phyloP scores from a whole-genome alignment of 23 tunicate species.

The Phallusia fumigata region DNA sequence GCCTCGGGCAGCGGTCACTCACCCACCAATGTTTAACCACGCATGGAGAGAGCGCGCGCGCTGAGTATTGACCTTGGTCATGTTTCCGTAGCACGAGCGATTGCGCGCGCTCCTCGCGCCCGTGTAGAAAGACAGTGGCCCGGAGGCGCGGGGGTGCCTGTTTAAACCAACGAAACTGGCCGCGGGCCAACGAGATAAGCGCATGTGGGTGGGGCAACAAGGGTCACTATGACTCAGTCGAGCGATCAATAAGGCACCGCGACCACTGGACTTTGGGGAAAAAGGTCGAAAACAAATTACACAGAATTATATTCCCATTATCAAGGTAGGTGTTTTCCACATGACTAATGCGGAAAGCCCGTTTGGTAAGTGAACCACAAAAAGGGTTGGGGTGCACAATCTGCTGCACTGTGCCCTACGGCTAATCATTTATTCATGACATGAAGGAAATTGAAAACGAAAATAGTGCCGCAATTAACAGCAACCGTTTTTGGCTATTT shows the following conservation, averaged over 20 bases:
- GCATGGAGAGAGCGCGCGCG: not conserved
- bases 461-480: too few relatives aligned
- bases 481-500: too few relatives aligned
- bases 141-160: slow-evolving; percentile 7
- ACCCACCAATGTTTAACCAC: not conserved
- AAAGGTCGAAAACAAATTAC: slow-evolving; percentile 6
- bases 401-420: too few relatives aligned
- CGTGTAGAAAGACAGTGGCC: not conserved
- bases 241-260: slow-evolving; percentile 14
- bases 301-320: not conserved
- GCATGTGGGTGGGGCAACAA: not conserved
- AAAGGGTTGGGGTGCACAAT: not conserved
- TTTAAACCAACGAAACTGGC: not conserved
- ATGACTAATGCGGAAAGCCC: not conserved
- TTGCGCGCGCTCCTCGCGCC: not conserved
- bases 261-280: not conserved
- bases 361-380: not conserved
- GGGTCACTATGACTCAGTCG: slow-evolving; percentile 7
- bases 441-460: too few relatives aligned
- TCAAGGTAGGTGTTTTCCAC: not conserved
- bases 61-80: slow-evolving; percentile 6
- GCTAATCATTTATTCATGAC: too few relatives aligned
- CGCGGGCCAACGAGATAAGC: not conserved
- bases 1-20: slow-evolving; percentile 13
- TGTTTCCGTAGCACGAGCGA: slow-evolving; percentile 14